Evolutionary conservation across 2,113 vertebrate species (phyloP).

Genomic region (Seriola rivoliana): DNA sequence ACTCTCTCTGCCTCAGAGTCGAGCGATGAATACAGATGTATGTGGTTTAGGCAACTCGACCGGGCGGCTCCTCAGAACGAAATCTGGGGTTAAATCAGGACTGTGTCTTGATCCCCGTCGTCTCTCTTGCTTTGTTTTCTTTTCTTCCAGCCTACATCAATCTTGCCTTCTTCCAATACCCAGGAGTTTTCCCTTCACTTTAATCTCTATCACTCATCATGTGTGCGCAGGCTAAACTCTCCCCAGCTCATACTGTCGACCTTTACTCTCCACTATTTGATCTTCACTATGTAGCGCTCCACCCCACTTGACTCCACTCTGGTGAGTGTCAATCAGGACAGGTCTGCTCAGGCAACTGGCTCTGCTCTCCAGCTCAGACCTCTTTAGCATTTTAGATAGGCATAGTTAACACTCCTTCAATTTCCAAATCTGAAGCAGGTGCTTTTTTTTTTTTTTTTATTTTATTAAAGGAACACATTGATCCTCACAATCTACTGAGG

Average conservation of each 20-base stretch:
- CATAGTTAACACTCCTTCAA: not conserved
- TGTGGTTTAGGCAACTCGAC: not conserved
- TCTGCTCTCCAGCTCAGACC: not conserved
- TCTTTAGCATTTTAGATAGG: slow-evolving; percentile 11
- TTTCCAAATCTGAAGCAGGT: not conserved
- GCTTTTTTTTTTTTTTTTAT: not conserved
- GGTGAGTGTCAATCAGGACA: slow-evolving; percentile 62
- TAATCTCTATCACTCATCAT: slow-evolving; percentile 69
- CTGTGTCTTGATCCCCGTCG: slow-evolving; percentile 46
- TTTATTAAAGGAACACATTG: not conserved
- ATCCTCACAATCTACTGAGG: not conserved
- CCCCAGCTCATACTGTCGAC: slow-evolving; percentile 55
- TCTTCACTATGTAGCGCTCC: slow-evolving; percentile 57
- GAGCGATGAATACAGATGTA: slow-evolving; percentile 66
- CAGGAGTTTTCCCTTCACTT: slow-evolving; percentile 44
- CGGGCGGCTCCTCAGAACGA: slow-evolving; percentile 25
- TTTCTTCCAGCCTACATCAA: slow-evolving; percentile 50
- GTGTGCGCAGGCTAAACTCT: slow-evolving; percentile 59
- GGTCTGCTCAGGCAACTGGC: slow-evolving; percentile 11
- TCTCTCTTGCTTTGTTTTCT: slow-evolving; percentile 48
- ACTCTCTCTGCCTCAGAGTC: slow-evolving; percentile 34
- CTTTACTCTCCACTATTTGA: slow-evolving; percentile 71
- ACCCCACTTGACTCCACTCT: slow-evolving; percentile 70
- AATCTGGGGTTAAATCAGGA: slow-evolving; percentile 44
- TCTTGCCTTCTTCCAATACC: slow-evolving; percentile 32